Conservation (phyloP, 2,888 invertebrate genomes). For the Lochmaea capreae region DNA sequence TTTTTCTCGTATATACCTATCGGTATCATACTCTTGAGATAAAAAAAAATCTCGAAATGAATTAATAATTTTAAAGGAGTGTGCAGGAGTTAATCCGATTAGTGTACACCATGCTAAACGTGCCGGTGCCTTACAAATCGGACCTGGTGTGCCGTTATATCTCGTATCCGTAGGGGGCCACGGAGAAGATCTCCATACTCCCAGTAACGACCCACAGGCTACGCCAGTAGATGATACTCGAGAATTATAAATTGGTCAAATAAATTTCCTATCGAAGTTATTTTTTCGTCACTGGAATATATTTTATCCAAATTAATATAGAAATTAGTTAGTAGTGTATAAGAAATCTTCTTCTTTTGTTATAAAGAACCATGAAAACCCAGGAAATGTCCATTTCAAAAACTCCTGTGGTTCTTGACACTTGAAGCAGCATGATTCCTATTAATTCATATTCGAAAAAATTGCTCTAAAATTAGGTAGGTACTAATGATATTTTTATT, state of each 20-base stretch:
- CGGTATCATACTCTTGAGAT: constrained; percentile 27
- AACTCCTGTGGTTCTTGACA: background rate
- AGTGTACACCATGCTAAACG: constrained; percentile 45
- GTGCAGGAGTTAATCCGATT: constrained; percentile 50
- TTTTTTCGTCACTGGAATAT: too few species aligned
- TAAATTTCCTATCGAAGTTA: too few species aligned
- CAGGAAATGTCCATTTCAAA: background rate
- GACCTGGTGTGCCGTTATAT: constrained; percentile 43
- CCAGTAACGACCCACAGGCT: constrained; percentile 9
- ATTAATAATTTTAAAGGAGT: constrained; percentile 41
- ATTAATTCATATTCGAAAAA: background rate
- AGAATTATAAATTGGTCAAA: too few species aligned
- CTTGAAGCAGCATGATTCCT: background rate
- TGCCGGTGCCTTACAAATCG: constrained; percentile 49
- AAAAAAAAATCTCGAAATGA: constrained; percentile 22
- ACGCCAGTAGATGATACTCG: background rate
- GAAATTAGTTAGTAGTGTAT: background rate
- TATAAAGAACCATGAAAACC: background rate
- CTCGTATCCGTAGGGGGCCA: constrained; percentile 34
- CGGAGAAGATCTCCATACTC: constrained; percentile 29
- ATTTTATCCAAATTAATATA: too few species aligned
- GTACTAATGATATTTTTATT: background rate
- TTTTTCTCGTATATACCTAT: constrained; percentile 16
- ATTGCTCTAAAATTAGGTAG: background rate
- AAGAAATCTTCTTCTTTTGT: background rate